A percentile compares a stretch with the other conserved stretches of the same genome.
Evolutionary conservation across 1,140 invertebrate species (phyloP).

Genomic region (Calosoma granatense): DNA sequence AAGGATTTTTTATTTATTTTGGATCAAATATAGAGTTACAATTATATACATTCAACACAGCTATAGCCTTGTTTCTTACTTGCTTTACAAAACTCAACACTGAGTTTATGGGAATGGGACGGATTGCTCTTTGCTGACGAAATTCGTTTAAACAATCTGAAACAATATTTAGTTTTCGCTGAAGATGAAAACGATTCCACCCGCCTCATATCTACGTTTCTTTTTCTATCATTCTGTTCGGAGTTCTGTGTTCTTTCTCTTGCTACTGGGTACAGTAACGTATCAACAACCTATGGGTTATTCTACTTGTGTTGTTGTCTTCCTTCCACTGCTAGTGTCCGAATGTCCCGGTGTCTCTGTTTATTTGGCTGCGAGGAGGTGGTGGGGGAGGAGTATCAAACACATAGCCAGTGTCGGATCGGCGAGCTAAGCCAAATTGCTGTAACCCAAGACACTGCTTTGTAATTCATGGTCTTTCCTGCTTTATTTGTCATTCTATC

Average conservation of each 20-base stretch:
- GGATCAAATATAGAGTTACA: too few relatives aligned
- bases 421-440: slow-evolving; percentile 26
- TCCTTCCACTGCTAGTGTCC: too few relatives aligned
- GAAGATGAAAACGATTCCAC: neutral
- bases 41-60: too few relatives aligned
- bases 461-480: slow-evolving; percentile 34
- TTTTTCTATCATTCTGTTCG: neutral
- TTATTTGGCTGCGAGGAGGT: neutral
- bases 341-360: too few relatives aligned
- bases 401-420: neutral
- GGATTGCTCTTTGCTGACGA: neutral
- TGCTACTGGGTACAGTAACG: too few relatives aligned
- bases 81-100: neutral
- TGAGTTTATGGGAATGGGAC: too few relatives aligned
- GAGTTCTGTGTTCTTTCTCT: neutral
- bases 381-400: slow-evolving; percentile 1
- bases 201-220: too few relatives aligned
- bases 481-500: slow-evolving; percentile 33
- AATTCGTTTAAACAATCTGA: neutral
- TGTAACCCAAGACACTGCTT: slow-evolving; percentile 32
- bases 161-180: neutral
- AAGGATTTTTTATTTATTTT: too few relatives aligned
- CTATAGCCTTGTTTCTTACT: neutral
- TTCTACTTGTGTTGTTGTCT: too few relatives aligned
- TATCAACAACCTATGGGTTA: too few relatives aligned